Percentiles rank a stretch among this genome's conserved stretches.
These are phyloP conservation scores for Synanceia verrucosa DNA, from an alignment of 2,797 vertebrate genomes.

Conservation along the genomic window DNA sequence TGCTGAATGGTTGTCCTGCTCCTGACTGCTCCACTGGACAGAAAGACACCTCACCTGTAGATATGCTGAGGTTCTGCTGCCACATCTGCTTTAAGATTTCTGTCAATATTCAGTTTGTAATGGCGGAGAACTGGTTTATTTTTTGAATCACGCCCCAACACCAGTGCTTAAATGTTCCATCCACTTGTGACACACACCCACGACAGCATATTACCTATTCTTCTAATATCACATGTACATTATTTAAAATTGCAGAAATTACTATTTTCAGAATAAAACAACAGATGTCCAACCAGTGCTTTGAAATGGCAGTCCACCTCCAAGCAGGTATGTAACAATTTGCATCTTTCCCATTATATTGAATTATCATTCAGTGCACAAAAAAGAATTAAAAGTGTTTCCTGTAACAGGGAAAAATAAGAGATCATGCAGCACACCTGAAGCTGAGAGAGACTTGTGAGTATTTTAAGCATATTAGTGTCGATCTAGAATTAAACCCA, in stretches of 20 bases:
- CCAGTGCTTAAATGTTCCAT: not conserved
- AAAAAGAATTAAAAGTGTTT: constrained; percentile 15
- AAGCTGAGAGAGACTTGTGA: constrained; percentile 78
- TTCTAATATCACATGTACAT: not conserved
- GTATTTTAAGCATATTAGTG: constrained; percentile 37
- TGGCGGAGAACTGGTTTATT: not conserved
- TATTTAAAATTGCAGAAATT: not conserved
- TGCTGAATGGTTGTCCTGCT: constrained; percentile 17
- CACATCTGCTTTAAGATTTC: not conserved
- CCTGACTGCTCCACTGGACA: constrained; percentile 20
- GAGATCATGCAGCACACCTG: constrained; percentile 63
- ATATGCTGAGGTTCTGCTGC: constrained; percentile 72
- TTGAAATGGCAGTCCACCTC: constrained; percentile 82
- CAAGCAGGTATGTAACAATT: constrained; percentile 64
- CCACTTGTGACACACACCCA: not conserved
- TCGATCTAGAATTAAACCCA: not conserved
- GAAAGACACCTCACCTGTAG: constrained; percentile 39
- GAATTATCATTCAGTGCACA: not conserved
- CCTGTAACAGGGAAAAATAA: constrained; percentile 66
- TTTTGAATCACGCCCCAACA: not conserved
- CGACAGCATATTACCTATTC: not conserved
- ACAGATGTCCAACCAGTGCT: constrained; percentile 83
- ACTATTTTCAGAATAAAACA: constrained; percentile 77
- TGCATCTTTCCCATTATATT: not conserved
- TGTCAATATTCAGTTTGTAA: not conserved